Evolutionary conservation across 2,113 vertebrate species (phyloP).

Genomic region (Neogobius melanostomus): DNA sequence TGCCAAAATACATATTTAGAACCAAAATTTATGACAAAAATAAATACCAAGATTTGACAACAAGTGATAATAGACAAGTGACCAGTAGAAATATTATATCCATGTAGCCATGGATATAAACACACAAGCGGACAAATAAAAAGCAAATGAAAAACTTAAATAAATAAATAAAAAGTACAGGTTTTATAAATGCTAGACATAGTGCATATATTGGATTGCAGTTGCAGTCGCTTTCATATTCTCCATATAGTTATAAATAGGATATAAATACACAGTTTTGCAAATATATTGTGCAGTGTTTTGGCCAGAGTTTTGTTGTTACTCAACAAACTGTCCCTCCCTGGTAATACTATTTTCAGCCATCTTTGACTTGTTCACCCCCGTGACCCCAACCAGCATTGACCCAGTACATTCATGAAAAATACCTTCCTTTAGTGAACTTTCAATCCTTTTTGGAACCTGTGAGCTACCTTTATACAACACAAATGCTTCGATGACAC

Average conservation of each 20-base stretch:
- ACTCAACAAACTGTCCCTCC: background rate
- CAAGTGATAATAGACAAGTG: too few species aligned
- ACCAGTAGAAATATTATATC: background rate
- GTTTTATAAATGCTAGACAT: background rate
- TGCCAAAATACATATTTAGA: background rate
- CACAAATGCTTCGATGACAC: too few species aligned
- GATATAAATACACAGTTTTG: background rate
- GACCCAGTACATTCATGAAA: too few species aligned
- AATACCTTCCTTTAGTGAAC: too few species aligned
- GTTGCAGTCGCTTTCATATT: background rate
- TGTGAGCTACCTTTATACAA: too few species aligned
- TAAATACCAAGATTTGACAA: background rate
- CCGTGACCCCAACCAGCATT: too few species aligned
- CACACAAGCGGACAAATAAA: background rate
- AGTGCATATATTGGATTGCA: background rate
- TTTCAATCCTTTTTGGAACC: too few species aligned
- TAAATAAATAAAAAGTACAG: background rate
- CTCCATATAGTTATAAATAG: background rate
- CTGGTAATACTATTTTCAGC: too few species aligned
- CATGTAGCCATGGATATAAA: background rate
- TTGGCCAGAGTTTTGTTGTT: background rate
- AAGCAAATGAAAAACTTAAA: background rate
- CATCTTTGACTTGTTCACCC: too few species aligned
- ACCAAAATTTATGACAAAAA: background rate
- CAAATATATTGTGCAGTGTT: constrained; percentile 1